Conservation (phyloP, 2,797 vertebrate genomes). For the Eulemur albifrons region DNA sequence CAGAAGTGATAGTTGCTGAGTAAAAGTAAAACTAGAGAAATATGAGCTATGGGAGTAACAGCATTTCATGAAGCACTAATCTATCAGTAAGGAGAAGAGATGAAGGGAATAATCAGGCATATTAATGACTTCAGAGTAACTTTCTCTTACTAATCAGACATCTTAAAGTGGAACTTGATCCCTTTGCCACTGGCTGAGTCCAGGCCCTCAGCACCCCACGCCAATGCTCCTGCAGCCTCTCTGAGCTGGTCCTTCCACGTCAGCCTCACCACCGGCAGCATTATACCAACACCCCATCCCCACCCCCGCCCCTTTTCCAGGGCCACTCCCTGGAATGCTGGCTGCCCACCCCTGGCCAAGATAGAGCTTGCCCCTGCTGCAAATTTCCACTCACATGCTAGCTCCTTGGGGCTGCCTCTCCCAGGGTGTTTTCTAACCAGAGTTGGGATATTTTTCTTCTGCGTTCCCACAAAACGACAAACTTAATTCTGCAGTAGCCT, state of each 20-base stretch:
- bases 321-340: too few species aligned
- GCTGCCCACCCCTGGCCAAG: background rate
- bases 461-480: background rate
- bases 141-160: background rate
- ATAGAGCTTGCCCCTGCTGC: background rate
- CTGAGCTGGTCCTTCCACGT: background rate
- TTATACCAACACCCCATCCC: background rate
- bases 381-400: background rate
- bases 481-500: background rate
- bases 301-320: background rate
- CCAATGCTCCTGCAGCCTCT: background rate
- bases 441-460: background rate
- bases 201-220: background rate
- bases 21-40: conserved; percentile 57
- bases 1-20: conserved; percentile 67
- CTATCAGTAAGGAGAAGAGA: conserved; percentile 42
- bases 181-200: background rate
- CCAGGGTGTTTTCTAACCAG: background rate
- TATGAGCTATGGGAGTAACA: conserved; percentile 12
- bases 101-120: conserved; percentile 23
- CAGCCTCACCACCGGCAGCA: background rate
- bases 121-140: conserved; percentile 30
- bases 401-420: background rate
- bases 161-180: background rate
- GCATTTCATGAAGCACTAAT: conserved; percentile 33